A percentile compares a stretch with the other conserved stretches of the same genome.
Conservation (phyloP, 2,888 invertebrate species). For the Leptogaster cylindrica region DNA sequence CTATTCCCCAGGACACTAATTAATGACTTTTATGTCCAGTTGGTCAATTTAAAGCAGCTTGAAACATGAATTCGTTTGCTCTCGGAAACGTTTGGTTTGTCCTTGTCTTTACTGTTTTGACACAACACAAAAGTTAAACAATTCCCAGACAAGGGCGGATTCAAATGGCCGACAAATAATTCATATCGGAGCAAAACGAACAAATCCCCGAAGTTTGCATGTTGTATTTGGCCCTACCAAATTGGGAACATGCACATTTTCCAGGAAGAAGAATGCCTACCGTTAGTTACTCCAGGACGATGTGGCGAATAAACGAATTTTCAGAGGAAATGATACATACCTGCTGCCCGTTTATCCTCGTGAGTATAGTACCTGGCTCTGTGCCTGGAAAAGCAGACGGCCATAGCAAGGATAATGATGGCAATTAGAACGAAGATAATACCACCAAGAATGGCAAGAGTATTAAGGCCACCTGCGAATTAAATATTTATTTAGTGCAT, state of each 20-base stretch:
- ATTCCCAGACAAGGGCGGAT: constrained; percentile 25
- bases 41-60: constrained; percentile 30
- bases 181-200: constrained; percentile 31
- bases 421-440: constrained; percentile 60
- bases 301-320: constrained; percentile 18
- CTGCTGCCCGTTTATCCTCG: constrained; percentile 69
- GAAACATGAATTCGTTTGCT: not conserved
- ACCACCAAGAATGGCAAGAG: constrained; percentile 61
- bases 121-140: constrained; percentile 38
- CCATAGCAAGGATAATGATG: constrained; percentile 59
- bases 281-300: not conserved
- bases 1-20: constrained; percentile 32
- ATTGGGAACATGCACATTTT: constrained; percentile 2
- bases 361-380: constrained; percentile 81
- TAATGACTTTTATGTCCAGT: constrained; percentile 37
- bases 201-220: constrained; percentile 40
- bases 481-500: constrained; percentile 34
- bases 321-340: constrained; percentile 31
- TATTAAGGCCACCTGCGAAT: constrained; percentile 64
- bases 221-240: constrained; percentile 35
- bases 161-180: constrained; percentile 30
- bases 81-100: not conserved
- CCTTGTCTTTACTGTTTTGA: not conserved
- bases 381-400: constrained; percentile 70
- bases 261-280: not conserved